These are phyloP conservation scores for Eledone cirrhosa DNA, from an alignment of 2,888 invertebrate genomes.

Conservation along the genomic window DNA sequence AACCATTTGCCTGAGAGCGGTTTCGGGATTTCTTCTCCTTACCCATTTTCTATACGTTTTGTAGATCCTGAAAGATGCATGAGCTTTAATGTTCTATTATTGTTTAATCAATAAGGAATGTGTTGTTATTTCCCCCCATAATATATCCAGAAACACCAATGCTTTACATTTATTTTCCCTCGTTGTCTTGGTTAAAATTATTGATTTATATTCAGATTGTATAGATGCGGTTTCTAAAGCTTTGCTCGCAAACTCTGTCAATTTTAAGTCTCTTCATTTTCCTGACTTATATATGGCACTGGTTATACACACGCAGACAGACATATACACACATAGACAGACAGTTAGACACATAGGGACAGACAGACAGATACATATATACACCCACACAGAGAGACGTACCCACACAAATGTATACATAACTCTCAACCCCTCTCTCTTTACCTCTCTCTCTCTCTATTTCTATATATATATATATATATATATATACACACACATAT, in stretches of 20 bases:
- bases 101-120: no score
- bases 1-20: no score
- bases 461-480: neutral
- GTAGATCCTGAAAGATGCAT: neutral
- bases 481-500: neutral
- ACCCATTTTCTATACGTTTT: neutral
- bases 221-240: no score
- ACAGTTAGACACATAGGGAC: neutral
- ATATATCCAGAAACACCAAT: no score
- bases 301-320: neutral
- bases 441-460: neutral
- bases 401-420: neutral
- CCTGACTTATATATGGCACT: no score
- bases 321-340: neutral
- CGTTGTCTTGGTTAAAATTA: no score
- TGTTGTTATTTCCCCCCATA: no score
- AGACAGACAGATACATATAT: constrained; percentile 3
- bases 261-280: no score
- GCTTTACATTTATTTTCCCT: no score
- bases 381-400: neutral
- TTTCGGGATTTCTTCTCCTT: neutral
- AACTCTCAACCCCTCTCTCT: neutral
- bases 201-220: no score
- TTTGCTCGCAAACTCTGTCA: no score
- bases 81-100: no score